A percentile compares a stretch with the other conserved stretches of the same genome.
phyloP scores from a whole-genome alignment of 2,797 vertebrate species.

The Gymnodraco acuticeps region DNA sequence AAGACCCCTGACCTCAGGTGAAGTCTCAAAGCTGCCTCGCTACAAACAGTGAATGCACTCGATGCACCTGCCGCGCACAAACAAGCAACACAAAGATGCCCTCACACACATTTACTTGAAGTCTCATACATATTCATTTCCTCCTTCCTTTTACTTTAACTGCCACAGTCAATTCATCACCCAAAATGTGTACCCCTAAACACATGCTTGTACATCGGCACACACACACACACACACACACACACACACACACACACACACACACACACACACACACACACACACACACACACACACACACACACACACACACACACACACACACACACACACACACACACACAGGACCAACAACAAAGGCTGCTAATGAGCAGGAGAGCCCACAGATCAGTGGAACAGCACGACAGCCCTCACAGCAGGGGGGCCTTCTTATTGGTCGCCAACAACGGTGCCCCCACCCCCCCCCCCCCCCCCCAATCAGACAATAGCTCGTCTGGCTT shows the following conservation, averaged over 20 bases:
- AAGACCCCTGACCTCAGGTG: slow-evolving; percentile 55
- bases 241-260: too few relatives aligned
- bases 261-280: too few relatives aligned
- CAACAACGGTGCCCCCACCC: slow-evolving; percentile 19
- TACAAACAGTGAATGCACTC: slow-evolving; percentile 10
- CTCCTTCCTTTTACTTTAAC: slow-evolving; percentile 50
- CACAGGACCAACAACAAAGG: slow-evolving; percentile 55
- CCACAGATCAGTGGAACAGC: slow-evolving; percentile 70
- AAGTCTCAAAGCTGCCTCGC: slow-evolving; percentile 12
- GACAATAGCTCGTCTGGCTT: slow-evolving; percentile 60
- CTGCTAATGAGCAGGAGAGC: slow-evolving; percentile 73
- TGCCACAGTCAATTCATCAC: slow-evolving; percentile 69
- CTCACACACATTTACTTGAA: slow-evolving; percentile 29
- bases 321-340: neutral
- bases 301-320: slow-evolving; percentile 20
- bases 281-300: neutral
- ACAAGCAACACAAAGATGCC: slow-evolving; percentile 38
- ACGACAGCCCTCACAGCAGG: slow-evolving; percentile 60
- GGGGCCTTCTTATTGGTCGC: slow-evolving; percentile 55
- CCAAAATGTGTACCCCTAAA: neutral
- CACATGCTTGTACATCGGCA: too few relatives aligned
- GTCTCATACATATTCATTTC: slow-evolving; percentile 64
- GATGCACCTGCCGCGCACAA: slow-evolving; percentile 48
- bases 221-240: too few relatives aligned
- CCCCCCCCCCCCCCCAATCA: slow-evolving; percentile 33